Percentiles rank a stretch among this genome's conserved stretches.
phyloP scores from a whole-genome alignment of 2,113 vertebrate species.

The Etheostoma cragini region DNA sequence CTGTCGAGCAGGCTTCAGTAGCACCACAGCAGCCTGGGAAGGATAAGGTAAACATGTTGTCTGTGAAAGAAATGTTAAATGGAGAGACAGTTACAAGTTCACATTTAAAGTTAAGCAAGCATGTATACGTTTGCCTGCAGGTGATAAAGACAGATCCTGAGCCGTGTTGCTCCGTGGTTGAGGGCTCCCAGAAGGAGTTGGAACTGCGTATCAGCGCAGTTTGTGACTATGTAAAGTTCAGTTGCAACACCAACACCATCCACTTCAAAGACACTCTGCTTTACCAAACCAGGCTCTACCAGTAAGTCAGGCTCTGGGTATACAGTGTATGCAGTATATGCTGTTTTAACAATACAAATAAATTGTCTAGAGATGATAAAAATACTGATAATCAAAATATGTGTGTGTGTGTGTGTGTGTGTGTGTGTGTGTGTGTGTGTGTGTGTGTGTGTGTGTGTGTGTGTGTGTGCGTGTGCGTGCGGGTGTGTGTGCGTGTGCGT shows the following conservation, averaged over 20 bases:
- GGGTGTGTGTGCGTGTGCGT: slow-evolving; percentile 6
- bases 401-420: slow-evolving; percentile 11
- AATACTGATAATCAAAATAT: not conserved
- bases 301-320: slow-evolving; percentile 82
- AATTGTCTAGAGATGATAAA: not conserved
- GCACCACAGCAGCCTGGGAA: slow-evolving; percentile 64
- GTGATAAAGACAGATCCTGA: slow-evolving; percentile 84
- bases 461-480: too few relatives aligned
- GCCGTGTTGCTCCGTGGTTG: slow-evolving; percentile 81
- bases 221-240: slow-evolving; percentile 83
- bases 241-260: slow-evolving; percentile 66
- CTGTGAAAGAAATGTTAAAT: not conserved
- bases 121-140: slow-evolving; percentile 71
- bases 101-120: not conserved
- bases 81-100: not conserved
- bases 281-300: slow-evolving; percentile 85
- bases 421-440: slow-evolving; percentile 5
- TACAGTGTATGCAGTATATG: not conserved
- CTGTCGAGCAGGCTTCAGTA: not conserved
- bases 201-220: slow-evolving; percentile 85
- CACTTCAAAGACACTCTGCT: slow-evolving; percentile 88
- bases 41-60: slow-evolving; percentile 79
- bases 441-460: too few relatives aligned
- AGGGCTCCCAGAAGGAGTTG: slow-evolving; percentile 83
- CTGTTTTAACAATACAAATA: not conserved